These are phyloP conservation scores for Thymelicus lineola DNA, from an alignment of 2,888 invertebrate species.

Conservation along the genomic window DNA sequence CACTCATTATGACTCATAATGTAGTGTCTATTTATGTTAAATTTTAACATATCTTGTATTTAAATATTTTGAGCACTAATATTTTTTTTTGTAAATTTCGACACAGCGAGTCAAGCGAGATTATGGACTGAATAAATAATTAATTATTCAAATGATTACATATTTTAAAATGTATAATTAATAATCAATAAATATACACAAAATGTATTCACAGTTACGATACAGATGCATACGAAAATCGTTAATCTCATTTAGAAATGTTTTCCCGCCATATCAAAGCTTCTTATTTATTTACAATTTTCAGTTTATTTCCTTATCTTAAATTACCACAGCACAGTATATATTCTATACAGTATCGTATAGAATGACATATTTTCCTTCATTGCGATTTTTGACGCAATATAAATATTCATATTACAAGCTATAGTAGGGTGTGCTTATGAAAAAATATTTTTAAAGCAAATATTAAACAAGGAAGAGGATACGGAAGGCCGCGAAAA, in stretches of 20 bases:
- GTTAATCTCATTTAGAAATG: background rate
- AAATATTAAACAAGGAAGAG: background rate
- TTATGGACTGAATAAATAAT: background rate
- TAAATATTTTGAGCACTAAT: background rate
- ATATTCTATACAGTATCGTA: too few relatives aligned
- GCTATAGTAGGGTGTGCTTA: background rate
- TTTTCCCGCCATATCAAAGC: background rate
- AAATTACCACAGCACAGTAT: background rate
- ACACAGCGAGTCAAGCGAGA: background rate
- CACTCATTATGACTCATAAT: too few relatives aligned
- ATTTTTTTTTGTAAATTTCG: background rate
- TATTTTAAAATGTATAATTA: too few relatives aligned
- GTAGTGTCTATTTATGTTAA: background rate
- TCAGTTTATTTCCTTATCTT: background rate
- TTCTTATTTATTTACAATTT: constrained; percentile 6
- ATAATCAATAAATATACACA: background rate
- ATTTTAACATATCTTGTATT: background rate
- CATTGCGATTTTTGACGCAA: background rate
- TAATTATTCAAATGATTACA: background rate
- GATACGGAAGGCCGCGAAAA: constrained; percentile 16
- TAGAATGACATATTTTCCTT: background rate
- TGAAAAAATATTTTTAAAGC: background rate
- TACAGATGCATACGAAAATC: background rate
- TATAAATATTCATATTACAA: background rate
- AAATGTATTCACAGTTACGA: background rate